Evolutionary conservation across 2,113 vertebrate species (phyloP).

Genomic region (Salvator merianae): DNA sequence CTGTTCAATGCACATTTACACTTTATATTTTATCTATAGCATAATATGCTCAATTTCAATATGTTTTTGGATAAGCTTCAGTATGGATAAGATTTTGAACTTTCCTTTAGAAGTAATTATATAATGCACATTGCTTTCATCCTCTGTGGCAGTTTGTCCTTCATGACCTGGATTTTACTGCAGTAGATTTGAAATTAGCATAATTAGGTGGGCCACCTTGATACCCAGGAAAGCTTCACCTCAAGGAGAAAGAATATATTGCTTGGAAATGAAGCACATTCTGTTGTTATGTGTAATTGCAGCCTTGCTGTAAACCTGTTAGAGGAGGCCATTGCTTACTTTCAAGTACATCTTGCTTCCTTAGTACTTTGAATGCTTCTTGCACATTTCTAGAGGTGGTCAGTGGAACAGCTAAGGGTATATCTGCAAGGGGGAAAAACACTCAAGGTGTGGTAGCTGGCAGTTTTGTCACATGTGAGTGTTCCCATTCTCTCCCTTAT

Average conservation of each 20-base stretch:
- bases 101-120: not conserved
- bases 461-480: too few species aligned
- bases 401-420: constrained; percentile 6
- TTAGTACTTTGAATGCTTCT: constrained; percentile 35
- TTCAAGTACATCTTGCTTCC: not conserved
- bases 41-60: too few species aligned
- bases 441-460: too few species aligned
- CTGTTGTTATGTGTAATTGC: constrained; percentile 34
- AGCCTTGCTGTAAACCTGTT: constrained; percentile 26
- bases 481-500: too few species aligned
- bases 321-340: constrained; percentile 14
- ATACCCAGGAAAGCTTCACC: constrained; percentile 45
- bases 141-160: constrained; percentile 29
- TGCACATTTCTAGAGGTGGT: constrained; percentile 1
- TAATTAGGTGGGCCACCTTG: constrained; percentile 34
- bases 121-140: not conserved
- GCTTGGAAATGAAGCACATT: constrained; percentile 60
- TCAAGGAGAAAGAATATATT: constrained; percentile 35
- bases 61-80: too few species aligned
- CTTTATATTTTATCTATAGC: too few species aligned
- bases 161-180: constrained; percentile 13
- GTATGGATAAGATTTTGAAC: too few species aligned
- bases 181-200: constrained; percentile 48
- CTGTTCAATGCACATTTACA: too few species aligned
- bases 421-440: too few species aligned